Conservation (phyloP, 2,888 invertebrate species). For the Andrena trimmerana region DNA sequence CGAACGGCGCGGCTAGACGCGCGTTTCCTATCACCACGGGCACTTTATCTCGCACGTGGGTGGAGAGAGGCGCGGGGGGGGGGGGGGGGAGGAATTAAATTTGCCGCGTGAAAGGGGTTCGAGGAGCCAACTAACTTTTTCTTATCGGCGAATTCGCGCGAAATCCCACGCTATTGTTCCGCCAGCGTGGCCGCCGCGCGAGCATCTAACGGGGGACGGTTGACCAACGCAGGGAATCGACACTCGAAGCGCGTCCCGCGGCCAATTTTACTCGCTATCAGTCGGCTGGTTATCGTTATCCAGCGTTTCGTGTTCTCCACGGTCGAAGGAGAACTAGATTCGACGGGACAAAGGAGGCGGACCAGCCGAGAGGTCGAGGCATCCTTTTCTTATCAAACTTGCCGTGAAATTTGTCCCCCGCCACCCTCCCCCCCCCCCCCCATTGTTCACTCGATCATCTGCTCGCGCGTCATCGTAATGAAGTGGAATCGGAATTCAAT, state of each 20-base stretch:
- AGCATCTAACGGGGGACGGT: neutral
- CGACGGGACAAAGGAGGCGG: conserved; percentile 18
- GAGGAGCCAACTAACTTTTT: conserved; percentile 33
- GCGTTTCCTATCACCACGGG: conserved; percentile 19
- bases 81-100: conserved; percentile 53
- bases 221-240: conserved; percentile 28
- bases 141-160: conserved; percentile 39
- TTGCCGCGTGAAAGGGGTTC: conserved; percentile 46
- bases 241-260: neutral
- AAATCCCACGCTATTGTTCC: conserved; percentile 42
- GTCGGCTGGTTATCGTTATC: conserved; percentile 27
- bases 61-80: too few relatives aligned
- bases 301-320: conserved; percentile 12
- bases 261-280: conserved; percentile 19
- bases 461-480: conserved; percentile 45
- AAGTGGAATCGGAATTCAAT: conserved; percentile 38
- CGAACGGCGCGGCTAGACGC: conserved; percentile 5
- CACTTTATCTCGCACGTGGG: conserved; percentile 36
- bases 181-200: too few relatives aligned
- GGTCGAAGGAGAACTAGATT: neutral
- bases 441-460: conserved; percentile 48
- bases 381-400: conserved; percentile 39
- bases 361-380: conserved; percentile 10
- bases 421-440: neutral
- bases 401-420: conserved; percentile 26